Evolutionary conservation across 2,113 vertebrate species (phyloP), one percentile per base, ranked within the genome.

Genomic region (Scalopus aquaticus): DNA sequence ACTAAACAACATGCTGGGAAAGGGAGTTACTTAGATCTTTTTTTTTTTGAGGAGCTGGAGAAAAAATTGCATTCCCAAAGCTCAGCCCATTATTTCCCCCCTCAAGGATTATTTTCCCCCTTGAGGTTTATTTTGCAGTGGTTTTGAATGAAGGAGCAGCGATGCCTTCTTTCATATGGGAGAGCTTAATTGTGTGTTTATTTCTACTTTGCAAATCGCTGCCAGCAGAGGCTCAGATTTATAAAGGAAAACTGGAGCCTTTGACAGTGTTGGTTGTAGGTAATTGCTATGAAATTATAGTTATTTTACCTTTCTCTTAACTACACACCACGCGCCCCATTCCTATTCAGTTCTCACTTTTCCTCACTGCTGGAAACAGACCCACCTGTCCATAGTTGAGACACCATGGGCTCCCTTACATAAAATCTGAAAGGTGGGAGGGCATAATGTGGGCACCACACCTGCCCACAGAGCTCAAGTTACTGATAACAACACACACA

Each of bases 251-350:
- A 91, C 16, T 39, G 84, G 42, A 22, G 54, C 24, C 26, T 95
- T 96, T 58, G 89, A 88, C 32, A 1, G 17, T 10, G 70, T 10
- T 91, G 35, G 32, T 73, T 44, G 60, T 51, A 86, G 44, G 51
- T 74, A 92, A 95, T 91, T 91, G 70, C 90, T 94, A 60, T 46
- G 72, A 96, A 96, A 88, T 92, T 72, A 95, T 26, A 72, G 88
- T 85, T 72, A 32, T 58, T 97, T 95, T 93, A 80, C 85, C 80
- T 86, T 88, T 67, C 51, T 42, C 28, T 93, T 76, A 74, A 15
- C 87, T 76, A 90, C 83, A 90, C 83, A 56, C 56, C 22, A 2
- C 39, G 26, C 82, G 37, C 70, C 22, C 42, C 84, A 91, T 65
- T 72, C 20, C 20, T 95, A 84, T 67, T 91, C 46, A 94, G 58